Evolutionary conservation across 2,113 vertebrate genomes (phyloP).

Genomic region (Poeciliopsis retropinna): DNA sequence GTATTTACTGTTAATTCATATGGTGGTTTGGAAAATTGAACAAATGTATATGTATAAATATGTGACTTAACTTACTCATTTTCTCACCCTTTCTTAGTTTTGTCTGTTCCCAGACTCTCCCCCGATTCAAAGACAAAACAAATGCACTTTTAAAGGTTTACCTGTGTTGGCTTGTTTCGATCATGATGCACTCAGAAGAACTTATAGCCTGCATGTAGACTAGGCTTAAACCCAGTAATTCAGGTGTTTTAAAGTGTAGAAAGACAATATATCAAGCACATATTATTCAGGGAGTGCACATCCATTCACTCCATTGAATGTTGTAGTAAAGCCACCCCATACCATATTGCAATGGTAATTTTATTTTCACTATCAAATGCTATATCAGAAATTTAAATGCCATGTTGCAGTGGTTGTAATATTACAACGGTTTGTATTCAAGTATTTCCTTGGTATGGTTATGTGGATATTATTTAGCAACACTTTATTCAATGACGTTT

Average conservation of each 20-base stretch:
- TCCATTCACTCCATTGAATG: constrained; percentile 42
- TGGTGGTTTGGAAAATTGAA: constrained; percentile 47
- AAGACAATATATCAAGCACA: constrained; percentile 70
- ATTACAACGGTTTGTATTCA: constrained; percentile 52
- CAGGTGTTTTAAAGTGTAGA: constrained; percentile 58
- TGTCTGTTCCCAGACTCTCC: constrained; percentile 28
- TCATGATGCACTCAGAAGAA: constrained; percentile 59
- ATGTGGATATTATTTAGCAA: constrained; percentile 43
- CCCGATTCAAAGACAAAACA: constrained; percentile 12
- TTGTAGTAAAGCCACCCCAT: constrained; percentile 38
- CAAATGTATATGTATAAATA: constrained; percentile 34
- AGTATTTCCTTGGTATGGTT: constrained; percentile 57
- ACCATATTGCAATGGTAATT: constrained; percentile 38
- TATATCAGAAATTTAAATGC: constrained; percentile 42
- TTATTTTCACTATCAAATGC: constrained; percentile 45
- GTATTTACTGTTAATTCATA: constrained; percentile 71
- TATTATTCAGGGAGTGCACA: constrained; percentile 53
- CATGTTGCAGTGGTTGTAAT: constrained; percentile 57
- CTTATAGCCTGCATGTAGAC: constrained; percentile 71
- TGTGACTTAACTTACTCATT: constrained; percentile 29
- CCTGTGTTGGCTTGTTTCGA: constrained; percentile 61
- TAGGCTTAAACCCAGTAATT: constrained; percentile 51
- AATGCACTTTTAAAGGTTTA: constrained; percentile 36
- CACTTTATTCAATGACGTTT: constrained; percentile 51
- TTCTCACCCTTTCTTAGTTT: constrained; percentile 28